Evolutionary conservation across 2,113 vertebrate genomes (phyloP), one percentile per base, ranked within the genome.

Genomic region (Zosterops hypoxanthus): DNA sequence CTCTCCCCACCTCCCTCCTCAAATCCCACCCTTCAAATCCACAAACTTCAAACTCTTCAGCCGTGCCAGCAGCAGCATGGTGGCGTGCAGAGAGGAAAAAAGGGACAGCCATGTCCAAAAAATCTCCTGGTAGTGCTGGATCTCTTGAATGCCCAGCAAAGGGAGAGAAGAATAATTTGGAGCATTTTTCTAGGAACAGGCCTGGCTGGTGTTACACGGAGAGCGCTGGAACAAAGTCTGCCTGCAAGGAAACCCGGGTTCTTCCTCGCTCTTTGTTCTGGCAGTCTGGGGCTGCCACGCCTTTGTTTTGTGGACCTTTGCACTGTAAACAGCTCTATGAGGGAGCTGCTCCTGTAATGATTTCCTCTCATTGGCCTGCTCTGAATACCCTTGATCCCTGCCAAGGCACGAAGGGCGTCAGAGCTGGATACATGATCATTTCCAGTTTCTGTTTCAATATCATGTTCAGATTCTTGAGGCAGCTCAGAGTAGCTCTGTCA

Each of bases 181-280:
- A 75, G 28, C 4, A 2, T 61, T 90, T 84, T 93, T 82, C 70
- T 86, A 68, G 80, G 56, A 92, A 34, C 2, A 66, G 73, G 41
- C 55, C 44, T 88, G 88, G 52, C 41, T 1, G 2, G 26, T 31
- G 34, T 88, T 64, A 41, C 41, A 44, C 84, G 73, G 4, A 20
- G 44, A 71, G 76, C 0, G 0, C 41, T 50, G 75, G 39, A 66
- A 42, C 13, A 42, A 59, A 42, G 19, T 26, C n/a, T 12, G 21
- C 33, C 71, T 56, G 39, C 0, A 68, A 26, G 71, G 60, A 36
- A 22, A 56, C 4, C 49, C 0, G 0, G 1, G 44, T n/a, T 60
- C 17, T 56, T 92, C 71, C 47, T 66, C 0, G 0, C 14, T 34
- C 25, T 84, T 82, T 44, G 25, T 71, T 70, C 61, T 69, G 57